phyloP scores from a whole-genome alignment of 2,797 vertebrate genomes.

The Labroides dimidiatus region DNA sequence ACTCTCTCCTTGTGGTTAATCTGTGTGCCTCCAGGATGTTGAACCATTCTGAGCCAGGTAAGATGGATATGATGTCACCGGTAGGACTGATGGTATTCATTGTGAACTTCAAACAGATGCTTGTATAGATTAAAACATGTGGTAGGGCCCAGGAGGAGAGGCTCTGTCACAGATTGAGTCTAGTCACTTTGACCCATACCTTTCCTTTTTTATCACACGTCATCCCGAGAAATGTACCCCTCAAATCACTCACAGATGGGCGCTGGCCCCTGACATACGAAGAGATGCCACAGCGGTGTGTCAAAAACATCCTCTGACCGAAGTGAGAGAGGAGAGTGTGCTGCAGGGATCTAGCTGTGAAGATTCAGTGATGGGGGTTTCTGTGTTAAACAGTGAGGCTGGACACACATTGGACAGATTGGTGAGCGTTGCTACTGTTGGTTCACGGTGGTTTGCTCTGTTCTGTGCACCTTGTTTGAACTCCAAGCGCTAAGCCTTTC shows the following conservation, averaged over 20 bases:
- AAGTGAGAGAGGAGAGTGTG: slow-evolving; percentile 34
- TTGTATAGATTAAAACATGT: slow-evolving; percentile 84
- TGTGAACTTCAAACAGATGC: slow-evolving; percentile 85
- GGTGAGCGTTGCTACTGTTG: slow-evolving; percentile 50
- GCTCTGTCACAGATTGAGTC: slow-evolving; percentile 78
- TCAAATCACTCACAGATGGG: slow-evolving; percentile 84
- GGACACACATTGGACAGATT: slow-evolving; percentile 19
- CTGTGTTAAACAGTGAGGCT: slow-evolving; percentile 7
- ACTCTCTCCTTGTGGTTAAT: slow-evolving; percentile 20
- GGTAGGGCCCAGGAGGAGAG: slow-evolving; percentile 72
- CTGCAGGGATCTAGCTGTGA: slow-evolving; percentile 31
- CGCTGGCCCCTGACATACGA: slow-evolving; percentile 65
- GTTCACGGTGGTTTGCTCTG: slow-evolving; percentile 34
- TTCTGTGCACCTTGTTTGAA: slow-evolving; percentile 70
- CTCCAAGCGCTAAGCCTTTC: slow-evolving; percentile 61
- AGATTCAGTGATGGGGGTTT: slow-evolving; percentile 7
- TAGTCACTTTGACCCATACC: slow-evolving; percentile 82
- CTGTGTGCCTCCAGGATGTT: slow-evolving; percentile 38
- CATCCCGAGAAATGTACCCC: slow-evolving; percentile 79
- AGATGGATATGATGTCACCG: slow-evolving; percentile 76
- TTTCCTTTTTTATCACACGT: slow-evolving; percentile 81
- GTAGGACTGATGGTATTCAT: slow-evolving; percentile 77
- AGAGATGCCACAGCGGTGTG: slow-evolving; percentile 50
- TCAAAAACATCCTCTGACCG: slow-evolving; percentile 56
- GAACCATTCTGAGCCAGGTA: slow-evolving; percentile 62